Conservation (phyloP, 2,113 vertebrate genomes). For the Catharus minimus region DNA sequence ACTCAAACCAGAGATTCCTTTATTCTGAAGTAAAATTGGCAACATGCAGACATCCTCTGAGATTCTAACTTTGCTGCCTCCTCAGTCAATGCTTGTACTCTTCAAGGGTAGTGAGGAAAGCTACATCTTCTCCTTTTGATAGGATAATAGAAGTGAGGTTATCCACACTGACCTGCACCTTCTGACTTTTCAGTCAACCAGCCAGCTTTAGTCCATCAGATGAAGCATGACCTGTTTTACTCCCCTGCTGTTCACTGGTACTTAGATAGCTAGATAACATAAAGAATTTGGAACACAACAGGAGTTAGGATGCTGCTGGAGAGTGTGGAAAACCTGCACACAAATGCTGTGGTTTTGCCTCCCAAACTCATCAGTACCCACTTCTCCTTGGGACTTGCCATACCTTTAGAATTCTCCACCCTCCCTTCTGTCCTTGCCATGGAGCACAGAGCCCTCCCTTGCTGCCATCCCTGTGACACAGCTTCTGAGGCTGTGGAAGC, state of each 20-base stretch:
- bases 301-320: neutral
- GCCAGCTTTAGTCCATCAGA: neutral
- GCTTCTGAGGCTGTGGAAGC: neutral
- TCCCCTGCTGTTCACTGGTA: neutral
- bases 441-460: neutral
- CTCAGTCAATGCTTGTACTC: neutral
- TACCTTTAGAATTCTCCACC: neutral
- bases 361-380: neutral
- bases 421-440: neutral
- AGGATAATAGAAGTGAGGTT: neutral
- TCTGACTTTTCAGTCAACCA: neutral
- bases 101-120: neutral
- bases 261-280: neutral
- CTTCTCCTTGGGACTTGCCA: neutral
- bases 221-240: neutral
- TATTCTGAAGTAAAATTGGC: neutral
- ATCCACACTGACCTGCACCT: neutral
- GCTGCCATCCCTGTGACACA: rapidly evolving
- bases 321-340: neutral
- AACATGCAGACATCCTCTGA: neutral
- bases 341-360: neutral
- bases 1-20: neutral
- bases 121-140: neutral
- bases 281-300: neutral
- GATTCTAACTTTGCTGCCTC: neutral